A percentile compares a stretch with the other conserved stretches of the same genome.
Conservation (phyloP, 2,888 invertebrate species). For the Chymomyza caudatula region DNA sequence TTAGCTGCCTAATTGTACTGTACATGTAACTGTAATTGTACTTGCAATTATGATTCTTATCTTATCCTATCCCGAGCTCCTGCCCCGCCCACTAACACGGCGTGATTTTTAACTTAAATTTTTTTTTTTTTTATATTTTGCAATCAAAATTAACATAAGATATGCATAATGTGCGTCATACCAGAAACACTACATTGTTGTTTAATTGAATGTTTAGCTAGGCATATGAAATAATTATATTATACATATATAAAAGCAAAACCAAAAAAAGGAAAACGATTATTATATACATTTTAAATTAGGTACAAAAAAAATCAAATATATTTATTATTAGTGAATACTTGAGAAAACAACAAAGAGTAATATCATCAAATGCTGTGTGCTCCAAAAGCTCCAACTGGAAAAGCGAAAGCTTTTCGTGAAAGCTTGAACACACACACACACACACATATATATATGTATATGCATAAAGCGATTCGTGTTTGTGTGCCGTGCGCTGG, state of each 20-base stretch:
- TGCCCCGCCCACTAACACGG: neutral
- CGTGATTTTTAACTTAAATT: slow-evolving; percentile 45
- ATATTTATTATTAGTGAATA: too few relatives aligned
- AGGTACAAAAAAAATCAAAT: neutral
- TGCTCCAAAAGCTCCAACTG: neutral
- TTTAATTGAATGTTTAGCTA: slow-evolving; percentile 54
- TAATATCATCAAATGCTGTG: neutral
- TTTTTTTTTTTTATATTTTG: slow-evolving; percentile 32
- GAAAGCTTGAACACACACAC: too few relatives aligned
- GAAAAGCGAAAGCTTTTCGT: neutral
- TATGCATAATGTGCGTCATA: slow-evolving; percentile 19
- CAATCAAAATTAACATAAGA: slow-evolving; percentile 37
- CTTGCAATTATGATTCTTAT: slow-evolving; percentile 15
- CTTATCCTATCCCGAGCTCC: neutral
- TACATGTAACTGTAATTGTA: slow-evolving; percentile 3
- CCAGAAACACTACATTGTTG: slow-evolving; percentile 24
- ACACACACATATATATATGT: too few relatives aligned
- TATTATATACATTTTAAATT: neutral
- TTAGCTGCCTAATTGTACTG: slow-evolving; percentile 18
- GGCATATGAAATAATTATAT: slow-evolving; percentile 33
- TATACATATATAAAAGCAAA: slow-evolving; percentile 2
- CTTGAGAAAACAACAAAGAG: neutral
- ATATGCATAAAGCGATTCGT: too few relatives aligned
- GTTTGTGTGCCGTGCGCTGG: too few relatives aligned
- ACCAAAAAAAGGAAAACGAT: slow-evolving; percentile 6